Percentiles rank a stretch among this genome's conserved stretches.
These are phyloP conservation scores for Trachurus trachurus DNA, from an alignment of 2,797 vertebrate genomes.

Conservation along the genomic window DNA sequence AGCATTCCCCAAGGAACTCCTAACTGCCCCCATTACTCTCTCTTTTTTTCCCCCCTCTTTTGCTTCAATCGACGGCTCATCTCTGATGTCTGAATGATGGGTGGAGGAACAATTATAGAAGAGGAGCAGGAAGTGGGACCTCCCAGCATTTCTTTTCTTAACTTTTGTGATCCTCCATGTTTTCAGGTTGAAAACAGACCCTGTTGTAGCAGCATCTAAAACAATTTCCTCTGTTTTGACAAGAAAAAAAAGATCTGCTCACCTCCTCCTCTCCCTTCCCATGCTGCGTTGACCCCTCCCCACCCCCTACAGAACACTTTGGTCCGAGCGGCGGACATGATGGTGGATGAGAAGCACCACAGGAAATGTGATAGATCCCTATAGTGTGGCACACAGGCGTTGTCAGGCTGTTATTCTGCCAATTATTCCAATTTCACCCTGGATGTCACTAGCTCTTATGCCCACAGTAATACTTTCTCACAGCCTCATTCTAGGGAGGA, in stretches of 20 bases:
- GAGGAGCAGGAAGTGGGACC: neutral
- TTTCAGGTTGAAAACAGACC: neutral
- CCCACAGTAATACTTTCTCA: slow-evolving; percentile 37
- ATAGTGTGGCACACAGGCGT: slow-evolving; percentile 90
- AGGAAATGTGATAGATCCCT: slow-evolving; percentile 91
- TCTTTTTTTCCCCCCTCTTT: neutral
- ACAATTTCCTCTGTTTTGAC: neutral
- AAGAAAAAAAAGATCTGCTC: neutral
- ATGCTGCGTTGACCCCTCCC: slow-evolving; percentile 14
- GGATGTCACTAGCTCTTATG: slow-evolving; percentile 47
- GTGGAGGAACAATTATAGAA: slow-evolving; percentile 3
- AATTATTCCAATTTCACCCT: slow-evolving; percentile 68
- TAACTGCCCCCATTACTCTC: neutral
- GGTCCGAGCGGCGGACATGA: slow-evolving; percentile 87
- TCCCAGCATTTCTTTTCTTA: neutral
- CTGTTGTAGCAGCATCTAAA: neutral
- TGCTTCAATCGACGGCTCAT: slow-evolving; percentile 70
- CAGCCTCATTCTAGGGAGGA: slow-evolving; percentile 47
- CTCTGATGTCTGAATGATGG: slow-evolving; percentile 84
- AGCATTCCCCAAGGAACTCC: slow-evolving; percentile 49
- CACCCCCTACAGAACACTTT: slow-evolving; percentile 20
- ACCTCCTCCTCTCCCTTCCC: neutral
- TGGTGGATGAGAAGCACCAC: slow-evolving; percentile 89
- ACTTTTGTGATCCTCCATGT: neutral
- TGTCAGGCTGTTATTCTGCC: slow-evolving; percentile 69